Base-by-base conservation (phyloP, 2,888 invertebrate genomes). In the Drosophila dives region DNA sequence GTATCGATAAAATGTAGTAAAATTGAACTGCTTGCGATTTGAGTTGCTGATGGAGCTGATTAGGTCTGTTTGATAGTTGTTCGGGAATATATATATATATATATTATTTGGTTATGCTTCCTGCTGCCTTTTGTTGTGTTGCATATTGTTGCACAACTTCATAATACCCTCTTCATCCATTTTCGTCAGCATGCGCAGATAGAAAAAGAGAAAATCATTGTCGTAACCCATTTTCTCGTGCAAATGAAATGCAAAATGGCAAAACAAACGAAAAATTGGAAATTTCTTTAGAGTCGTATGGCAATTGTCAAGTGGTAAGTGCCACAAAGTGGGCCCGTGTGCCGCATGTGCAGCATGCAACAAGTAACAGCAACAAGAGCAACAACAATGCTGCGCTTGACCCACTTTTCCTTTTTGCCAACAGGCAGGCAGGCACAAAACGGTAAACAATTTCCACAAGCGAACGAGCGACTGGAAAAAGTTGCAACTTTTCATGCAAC, bases 331-430 rank as follows among this genome's bases (percentile, higher is more conserved):
- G 68, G 49, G 49, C 26, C 59, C 32, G 48, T 62, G 71, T 75
- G 84, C 85, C 75, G 83, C 83, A 81, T 75, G 81, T 75, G 85
- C 85, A 76, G 83, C 83, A 85, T 75, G 83, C 87, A 87, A 84
- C 85, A 84, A 85, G 83, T 85, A 85, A 82, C 65, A 72, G 54
- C 48, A 50, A 60, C 64, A 64, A 59, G 75, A 40, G 2, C 40
- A 40, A 17, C 17, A 81, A 81, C 78, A 89, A 84, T 86, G 89
- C 88, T 91, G 91, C 86, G 90, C 90, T 91, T 91, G 91, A 89
- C 91, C 91, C 81, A 91, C 90, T 91, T 91, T 91, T 91, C 86
- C 90, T 88, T 89, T 84, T 83, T 82, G 81, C 86, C 77, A 74
- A 74, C 49, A 76, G 70, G 71, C 78, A 34, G 34, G 36, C 59